These are phyloP conservation scores for Typhlomys cinereus DNA, from an alignment of 2,113 vertebrate species.

Conservation along the genomic window DNA sequence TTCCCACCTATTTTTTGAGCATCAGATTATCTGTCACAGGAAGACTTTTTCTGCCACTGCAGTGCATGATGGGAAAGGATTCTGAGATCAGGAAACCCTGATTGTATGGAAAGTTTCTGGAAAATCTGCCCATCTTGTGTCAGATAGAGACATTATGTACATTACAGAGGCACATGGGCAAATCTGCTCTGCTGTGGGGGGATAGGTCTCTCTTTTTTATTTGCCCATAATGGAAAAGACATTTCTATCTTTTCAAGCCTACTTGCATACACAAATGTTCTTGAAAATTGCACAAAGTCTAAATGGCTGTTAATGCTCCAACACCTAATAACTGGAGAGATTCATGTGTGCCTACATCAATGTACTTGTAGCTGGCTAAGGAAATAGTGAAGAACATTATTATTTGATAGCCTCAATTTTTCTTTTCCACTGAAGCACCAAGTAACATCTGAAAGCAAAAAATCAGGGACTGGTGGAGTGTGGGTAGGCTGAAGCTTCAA, in stretches of 20 bases:
- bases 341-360: neutral
- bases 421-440: neutral
- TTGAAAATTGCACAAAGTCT: neutral
- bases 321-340: neutral
- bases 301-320: neutral
- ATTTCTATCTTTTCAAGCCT: neutral
- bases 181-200: neutral
- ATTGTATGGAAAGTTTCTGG: neutral
- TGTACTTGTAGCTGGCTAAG: neutral
- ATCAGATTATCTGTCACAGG: neutral
- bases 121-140: neutral
- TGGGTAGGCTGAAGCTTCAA: neutral
- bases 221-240: neutral
- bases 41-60: neutral
- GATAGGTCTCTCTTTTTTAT: neutral
- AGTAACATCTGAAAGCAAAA: neutral
- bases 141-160: neutral
- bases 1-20: neutral
- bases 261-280: neutral
- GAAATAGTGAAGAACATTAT: neutral
- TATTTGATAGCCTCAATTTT: neutral
- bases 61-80: neutral
- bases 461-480: neutral
- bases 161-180: neutral
- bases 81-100: neutral